phyloP scores from a whole-genome alignment of 2,888 invertebrate genomes.

The Globia sparganii region DNA sequence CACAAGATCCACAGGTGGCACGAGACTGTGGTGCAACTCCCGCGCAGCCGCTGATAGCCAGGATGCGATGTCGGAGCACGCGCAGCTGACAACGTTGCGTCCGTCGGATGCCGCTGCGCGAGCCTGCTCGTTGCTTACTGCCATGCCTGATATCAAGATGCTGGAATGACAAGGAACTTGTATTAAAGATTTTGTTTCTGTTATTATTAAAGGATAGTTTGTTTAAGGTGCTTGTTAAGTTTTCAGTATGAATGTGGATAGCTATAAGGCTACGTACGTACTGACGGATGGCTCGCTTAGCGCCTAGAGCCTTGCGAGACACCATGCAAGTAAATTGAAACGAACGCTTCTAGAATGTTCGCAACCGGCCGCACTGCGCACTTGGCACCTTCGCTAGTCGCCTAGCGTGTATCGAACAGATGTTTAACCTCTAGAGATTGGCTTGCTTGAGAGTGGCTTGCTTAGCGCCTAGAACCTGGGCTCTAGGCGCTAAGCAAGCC shows the following conservation, averaged over 20 bases:
- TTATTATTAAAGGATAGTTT: neutral
- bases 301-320: too few relatives aligned
- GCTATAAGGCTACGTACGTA: too few relatives aligned
- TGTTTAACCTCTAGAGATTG: too few relatives aligned
- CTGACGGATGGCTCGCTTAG: too few relatives aligned
- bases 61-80: slow-evolving; percentile 82
- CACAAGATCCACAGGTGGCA: slow-evolving; percentile 85
- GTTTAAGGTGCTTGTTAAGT: neutral
- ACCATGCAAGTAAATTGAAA: too few relatives aligned
- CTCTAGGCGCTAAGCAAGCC: too few relatives aligned
- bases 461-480: too few relatives aligned
- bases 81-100: slow-evolving; percentile 81
- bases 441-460: too few relatives aligned
- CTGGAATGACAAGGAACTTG: slow-evolving; percentile 68
- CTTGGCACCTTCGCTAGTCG: too few relatives aligned
- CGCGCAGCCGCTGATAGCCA: slow-evolving; percentile 84
- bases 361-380: too few relatives aligned
- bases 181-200: neutral
- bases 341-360: too few relatives aligned
- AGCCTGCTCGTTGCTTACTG: slow-evolving; percentile 85
- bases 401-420: too few relatives aligned
- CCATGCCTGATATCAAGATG: slow-evolving; percentile 84
- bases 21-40: slow-evolving; percentile 83
- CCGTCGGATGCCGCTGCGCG: slow-evolving; percentile 77
- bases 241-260: neutral